Evolutionary conservation across 2,113 vertebrate genomes (phyloP), one percentile per base, ranked within the genome.

Genomic region (Acanthisitta chloris): DNA sequence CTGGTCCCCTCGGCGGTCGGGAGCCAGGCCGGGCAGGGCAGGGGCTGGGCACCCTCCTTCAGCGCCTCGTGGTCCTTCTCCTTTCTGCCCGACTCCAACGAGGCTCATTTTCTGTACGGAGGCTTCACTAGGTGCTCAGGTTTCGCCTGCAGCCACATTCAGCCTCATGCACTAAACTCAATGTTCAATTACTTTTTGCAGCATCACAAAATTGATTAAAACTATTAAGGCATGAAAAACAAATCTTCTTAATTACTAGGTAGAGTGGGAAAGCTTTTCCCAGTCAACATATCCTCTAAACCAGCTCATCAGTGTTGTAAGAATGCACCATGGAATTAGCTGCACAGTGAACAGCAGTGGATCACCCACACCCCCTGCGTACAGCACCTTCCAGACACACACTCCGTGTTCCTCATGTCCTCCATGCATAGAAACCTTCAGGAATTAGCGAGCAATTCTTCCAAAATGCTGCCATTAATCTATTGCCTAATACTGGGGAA

Each of bases 171-270:
- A 70, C 38, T 57, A 57, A 77, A 55, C n/a, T 33, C 49, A 80
- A 58, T 1, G 2, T 61, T 69, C 64, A 86, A 42, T 89, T 81
- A 70, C 59, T 78, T 86, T 66, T 86, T 86, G 67, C 57, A 70
- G 59, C 46, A 73, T 54, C 54, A 73, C 67, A 14, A 71, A 81
- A 81, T 34, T 80, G 42, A 95, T 86, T 91, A 91, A 86, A 92
- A 76, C 52, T 52, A n/a, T 77, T 83, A 90, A 57, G 40, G 57
- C 73, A 59, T 11, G 46, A 80, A 81, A 67, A 88, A 88, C 76
- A 93, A 91, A 69, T 78, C 73, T 42, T 74, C 69, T 73, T 85
- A 86, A 85, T 95, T 72, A 91, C 69, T 57, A 95, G 79, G 46
- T 71, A n/a, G 62, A 85, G 61, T 25, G 29, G 38, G n/a, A 58